Evolutionary conservation across 2,888 invertebrate species (phyloP).

Genomic region (Amphipyra tragopoginis): DNA sequence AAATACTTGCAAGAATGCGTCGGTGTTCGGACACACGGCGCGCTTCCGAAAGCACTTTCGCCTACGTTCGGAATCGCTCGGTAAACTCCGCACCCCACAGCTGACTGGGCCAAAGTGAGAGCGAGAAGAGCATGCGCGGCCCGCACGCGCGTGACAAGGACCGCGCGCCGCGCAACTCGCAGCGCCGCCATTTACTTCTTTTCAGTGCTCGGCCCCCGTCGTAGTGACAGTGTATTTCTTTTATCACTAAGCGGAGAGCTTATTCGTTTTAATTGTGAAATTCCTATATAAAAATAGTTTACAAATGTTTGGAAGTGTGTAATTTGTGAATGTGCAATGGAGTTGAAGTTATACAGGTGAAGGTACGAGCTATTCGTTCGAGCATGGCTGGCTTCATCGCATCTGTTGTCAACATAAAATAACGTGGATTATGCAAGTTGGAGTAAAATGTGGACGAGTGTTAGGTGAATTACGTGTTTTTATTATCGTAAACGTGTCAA

Average conservation of each 20-base stretch:
- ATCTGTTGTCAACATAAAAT: conserved; percentile 87
- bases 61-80: conserved; percentile 81
- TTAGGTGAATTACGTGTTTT: conserved; percentile 81
- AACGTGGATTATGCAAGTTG: conserved; percentile 88
- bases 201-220: conserved; percentile 83
- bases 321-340: conserved; percentile 74
- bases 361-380: conserved; percentile 66
- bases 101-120: conserved; percentile 82
- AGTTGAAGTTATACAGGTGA: conserved; percentile 70
- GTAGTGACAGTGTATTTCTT: conserved; percentile 85
- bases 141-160: conserved; percentile 66
- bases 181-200: conserved; percentile 87
- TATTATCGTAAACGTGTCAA: conserved; percentile 58
- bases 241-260: conserved; percentile 75
- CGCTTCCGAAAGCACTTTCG: conserved; percentile 86
- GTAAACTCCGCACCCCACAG: conserved; percentile 84
- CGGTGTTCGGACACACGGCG: conserved; percentile 68
- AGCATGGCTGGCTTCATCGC: conserved; percentile 82
- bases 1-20: conserved; percentile 75
- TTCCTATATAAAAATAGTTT: conserved; percentile 80
- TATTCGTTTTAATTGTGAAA: conserved; percentile 83
- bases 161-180: conserved; percentile 78
- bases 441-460: conserved; percentile 84
- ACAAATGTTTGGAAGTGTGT: conserved; percentile 74
- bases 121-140: conserved; percentile 66